Evolutionary conservation across 2,113 vertebrate species (phyloP), one percentile per base, ranked within the genome.

Genomic region (Clarias batrachus): DNA sequence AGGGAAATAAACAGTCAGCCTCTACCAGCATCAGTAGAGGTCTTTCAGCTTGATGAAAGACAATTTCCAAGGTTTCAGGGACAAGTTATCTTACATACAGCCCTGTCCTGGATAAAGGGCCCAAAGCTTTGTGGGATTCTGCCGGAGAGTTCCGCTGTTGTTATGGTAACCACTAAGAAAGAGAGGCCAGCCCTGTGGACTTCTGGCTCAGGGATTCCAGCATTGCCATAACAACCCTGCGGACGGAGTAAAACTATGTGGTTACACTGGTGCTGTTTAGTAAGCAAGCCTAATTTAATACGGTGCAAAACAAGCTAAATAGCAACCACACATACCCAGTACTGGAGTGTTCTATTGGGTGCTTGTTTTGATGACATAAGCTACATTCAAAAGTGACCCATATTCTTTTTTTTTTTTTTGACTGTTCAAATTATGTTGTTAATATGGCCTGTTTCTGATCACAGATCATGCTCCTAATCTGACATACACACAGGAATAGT

Each of bases 161-260:
- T 91, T 89, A 91, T 91, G 91, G 89, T 81, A 88, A 90, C 90
- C n/a, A 21, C 79, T 84, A 82, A 74, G 84, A 86, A 85, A 88
- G 88, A 91, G 85, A 89, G 87, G 87, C 84, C 71, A 56, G 65
- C 80, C 71, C 87, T 86, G 84, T 82, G 56, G 87, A 83, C 85
- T 87, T 90, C 87, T 74, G 85, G 88, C 88, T 87, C 82, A 88
- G 86, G 79, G 84, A 85, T 87, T 77, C 89, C 87, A 77, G 85
- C 87, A 89, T 91, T 60, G 59, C 89, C 87, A 91, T 91, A 90
- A 90, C 91, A 90, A 91, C 91, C 81, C 78, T 74, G 86, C 71
- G 74, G 81, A 89, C 73, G 66, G 59, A 82, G 86, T 89, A 65
- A 85, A 88, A 60, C 84, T 52, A 87, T 90, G 88, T 57, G 21